phyloP scores from a whole-genome alignment of 2,113 vertebrate species.

The Hyaena hyaena region DNA sequence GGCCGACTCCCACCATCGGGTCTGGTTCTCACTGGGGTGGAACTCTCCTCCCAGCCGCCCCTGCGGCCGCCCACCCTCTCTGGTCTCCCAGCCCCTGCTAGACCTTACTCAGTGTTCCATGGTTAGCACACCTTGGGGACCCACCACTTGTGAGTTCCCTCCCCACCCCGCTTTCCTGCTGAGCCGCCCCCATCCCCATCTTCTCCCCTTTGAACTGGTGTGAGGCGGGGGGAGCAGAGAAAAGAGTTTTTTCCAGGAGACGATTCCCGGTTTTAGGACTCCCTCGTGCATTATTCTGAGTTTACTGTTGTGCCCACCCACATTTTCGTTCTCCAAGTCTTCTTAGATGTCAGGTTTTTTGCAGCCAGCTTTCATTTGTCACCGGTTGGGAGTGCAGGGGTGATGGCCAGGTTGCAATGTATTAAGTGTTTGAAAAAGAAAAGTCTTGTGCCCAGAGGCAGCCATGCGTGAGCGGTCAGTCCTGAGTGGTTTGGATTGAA shows the following conservation, averaged over 20 bases:
- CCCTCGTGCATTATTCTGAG: neutral
- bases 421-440: conserved; percentile 45
- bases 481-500: conserved; percentile 81
- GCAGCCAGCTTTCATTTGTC: conserved; percentile 38
- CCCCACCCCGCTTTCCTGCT: neutral
- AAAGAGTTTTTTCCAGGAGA: neutral
- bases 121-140: neutral
- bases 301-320: neutral
- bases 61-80: neutral
- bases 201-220: neutral
- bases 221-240: neutral
- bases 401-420: neutral
- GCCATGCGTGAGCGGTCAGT: conserved; percentile 70
- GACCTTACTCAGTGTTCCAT: neutral
- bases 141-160: neutral
- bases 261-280: neutral
- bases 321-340: neutral
- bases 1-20: neutral
- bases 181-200: too few species aligned
- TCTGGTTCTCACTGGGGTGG: neutral
- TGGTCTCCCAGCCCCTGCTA: neutral
- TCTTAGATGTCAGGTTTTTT: conserved; percentile 19
- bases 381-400: neutral
- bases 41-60: neutral
- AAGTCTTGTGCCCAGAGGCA: conserved; percentile 62